Evolutionary conservation across 2,888 invertebrate genomes (phyloP).

Genomic region (Drosophila buzzatii): DNA sequence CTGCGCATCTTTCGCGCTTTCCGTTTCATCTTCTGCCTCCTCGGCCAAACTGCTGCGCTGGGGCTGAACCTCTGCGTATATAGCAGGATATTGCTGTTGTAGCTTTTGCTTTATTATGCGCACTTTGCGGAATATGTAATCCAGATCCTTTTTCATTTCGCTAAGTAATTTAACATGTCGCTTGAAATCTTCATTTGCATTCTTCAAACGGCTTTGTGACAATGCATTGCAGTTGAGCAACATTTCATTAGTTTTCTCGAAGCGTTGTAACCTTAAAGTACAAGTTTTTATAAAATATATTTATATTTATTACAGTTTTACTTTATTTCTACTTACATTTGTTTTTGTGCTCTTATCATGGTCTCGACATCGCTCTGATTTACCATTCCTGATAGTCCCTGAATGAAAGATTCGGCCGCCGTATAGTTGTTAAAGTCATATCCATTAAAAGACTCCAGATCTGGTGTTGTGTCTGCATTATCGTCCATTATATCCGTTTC

Average conservation of each 20-base stretch:
- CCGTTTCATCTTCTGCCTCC: conserved; percentile 85
- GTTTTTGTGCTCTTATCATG: conserved; percentile 95
- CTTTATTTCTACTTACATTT: conserved; percentile 88
- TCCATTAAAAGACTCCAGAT: conserved; percentile 89
- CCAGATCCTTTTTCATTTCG: conserved; percentile 97
- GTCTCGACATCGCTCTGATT: conserved; percentile 96
- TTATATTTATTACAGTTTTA: neutral
- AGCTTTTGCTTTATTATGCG: conserved; percentile 93
- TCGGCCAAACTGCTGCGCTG: conserved; percentile 85
- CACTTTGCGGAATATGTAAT: conserved; percentile 97
- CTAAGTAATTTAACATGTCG: conserved; percentile 93
- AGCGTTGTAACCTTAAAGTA: conserved; percentile 92
- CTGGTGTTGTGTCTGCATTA: conserved; percentile 62
- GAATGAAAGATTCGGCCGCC: conserved; percentile 96
- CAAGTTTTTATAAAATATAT: neutral
- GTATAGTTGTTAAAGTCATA: conserved; percentile 96
- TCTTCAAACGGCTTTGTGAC: conserved; percentile 94
- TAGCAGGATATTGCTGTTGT: conserved; percentile 89
- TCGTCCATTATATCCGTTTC: conserved; percentile 30
- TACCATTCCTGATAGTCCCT: conserved; percentile 95
- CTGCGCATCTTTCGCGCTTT: conserved; percentile 69
- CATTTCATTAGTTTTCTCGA: conserved; percentile 99
- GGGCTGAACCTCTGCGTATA: conserved; percentile 88
- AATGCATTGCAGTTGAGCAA: conserved; percentile 97
- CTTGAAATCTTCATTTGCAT: conserved; percentile 94